Base-by-base conservation (phyloP, 2,113 vertebrate species). In the Megatriorchis doriae region DNA sequence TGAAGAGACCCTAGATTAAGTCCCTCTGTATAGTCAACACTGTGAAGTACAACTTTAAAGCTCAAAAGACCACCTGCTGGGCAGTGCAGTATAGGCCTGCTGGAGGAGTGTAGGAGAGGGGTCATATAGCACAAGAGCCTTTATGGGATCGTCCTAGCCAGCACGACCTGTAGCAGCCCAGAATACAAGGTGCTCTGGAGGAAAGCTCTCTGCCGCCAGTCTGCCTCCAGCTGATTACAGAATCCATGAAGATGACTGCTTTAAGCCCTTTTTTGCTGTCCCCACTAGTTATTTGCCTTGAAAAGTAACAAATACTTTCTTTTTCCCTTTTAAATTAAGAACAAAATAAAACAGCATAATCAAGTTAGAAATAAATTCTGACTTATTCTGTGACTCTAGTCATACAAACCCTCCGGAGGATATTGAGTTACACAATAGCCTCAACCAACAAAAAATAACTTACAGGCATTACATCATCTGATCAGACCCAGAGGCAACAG, bases 401-500 rank as follows among this genome's bases (percentile, higher is more conserved):
- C 83, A 65, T 61, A 55, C 65, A 92, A 91, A 74, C 52, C 50
- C 66, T 85, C 93, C 43, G 73, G 10, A 13, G 77, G 89, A 86
- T 93, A 95, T 21, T 47, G 82, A 95, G 62, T 95, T 90, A 91
- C 84, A 97, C 95, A 97, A 96, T 86, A 91, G 83, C 53, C 61
- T 87, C 84, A 70, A 85, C 45, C 86, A 82, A 93, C 87, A 93
- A 94, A 92, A 92, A 93, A 77, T 73, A 79, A 92, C 62, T 93
- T 58, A 31, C 15, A 90, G 74, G 81, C 91, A 94, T 96, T 95
- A 95, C 89, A 80, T 95, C 94, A 94, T 58, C 78, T 6, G 1
- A 72, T 43, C 89, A 87, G 86, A 65, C 89, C 91, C 83, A 94
- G 74, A 85, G 93, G 91, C 88, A 90, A 87, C 48, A 87, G 61